A percentile compares a stretch with the other conserved stretches of the same genome.
Evolutionary conservation across 2,797 vertebrate genomes (phyloP).

Genomic region (Rhinoraja longicauda): DNA sequence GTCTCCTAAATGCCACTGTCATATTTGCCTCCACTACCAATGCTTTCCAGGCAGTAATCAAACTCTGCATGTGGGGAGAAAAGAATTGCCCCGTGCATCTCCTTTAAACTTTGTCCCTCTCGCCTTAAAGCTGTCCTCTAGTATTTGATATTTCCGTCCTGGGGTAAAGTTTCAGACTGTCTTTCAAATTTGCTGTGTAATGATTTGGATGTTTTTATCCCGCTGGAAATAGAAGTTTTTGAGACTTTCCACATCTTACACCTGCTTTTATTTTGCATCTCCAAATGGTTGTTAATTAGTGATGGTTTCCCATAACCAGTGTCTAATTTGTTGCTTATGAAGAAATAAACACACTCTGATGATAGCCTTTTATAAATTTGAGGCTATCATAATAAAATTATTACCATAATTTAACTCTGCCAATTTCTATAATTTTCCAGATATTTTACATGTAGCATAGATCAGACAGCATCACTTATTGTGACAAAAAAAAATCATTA

Average conservation of each 20-base stretch:
- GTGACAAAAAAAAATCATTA: too few relatives aligned
- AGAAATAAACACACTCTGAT: neutral
- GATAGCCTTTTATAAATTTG: neutral
- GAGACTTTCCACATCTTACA: neutral
- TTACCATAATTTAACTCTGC: neutral
- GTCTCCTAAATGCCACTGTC: too few relatives aligned
- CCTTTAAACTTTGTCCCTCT: too few relatives aligned
- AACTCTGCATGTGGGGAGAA: too few relatives aligned
- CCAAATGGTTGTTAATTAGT: neutral
- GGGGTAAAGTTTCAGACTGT: neutral
- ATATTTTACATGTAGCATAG: neutral
- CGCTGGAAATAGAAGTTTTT: neutral
- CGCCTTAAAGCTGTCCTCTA: too few relatives aligned
- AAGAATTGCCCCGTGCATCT: too few relatives aligned
- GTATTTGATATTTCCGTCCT: too few relatives aligned
- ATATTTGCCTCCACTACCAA: too few relatives aligned
- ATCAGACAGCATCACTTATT: neutral
- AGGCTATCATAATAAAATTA: too few relatives aligned
- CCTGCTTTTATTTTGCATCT: neutral
- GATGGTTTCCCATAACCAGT: too few relatives aligned
- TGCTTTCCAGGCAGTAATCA: too few relatives aligned
- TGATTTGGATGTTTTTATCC: neutral
- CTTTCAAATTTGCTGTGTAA: neutral
- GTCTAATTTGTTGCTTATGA: neutral
- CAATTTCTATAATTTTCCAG: neutral